Evolutionary conservation across 2,113 vertebrate species (phyloP).

Genomic region (Rhabdornis inornatus): DNA sequence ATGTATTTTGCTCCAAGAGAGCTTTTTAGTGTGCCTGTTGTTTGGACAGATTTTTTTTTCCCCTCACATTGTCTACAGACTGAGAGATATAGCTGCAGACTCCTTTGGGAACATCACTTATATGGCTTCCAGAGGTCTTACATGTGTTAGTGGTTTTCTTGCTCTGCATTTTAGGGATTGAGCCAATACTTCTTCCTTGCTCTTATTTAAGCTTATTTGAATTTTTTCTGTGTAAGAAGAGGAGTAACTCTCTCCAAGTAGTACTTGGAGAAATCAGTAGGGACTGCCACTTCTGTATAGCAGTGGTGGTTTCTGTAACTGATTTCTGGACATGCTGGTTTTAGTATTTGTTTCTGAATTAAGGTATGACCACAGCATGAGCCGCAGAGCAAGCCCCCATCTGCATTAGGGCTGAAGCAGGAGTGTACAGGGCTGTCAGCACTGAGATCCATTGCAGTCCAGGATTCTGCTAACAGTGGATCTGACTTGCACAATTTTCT

Average conservation of each 20-base stretch:
- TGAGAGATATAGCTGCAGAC: background rate
- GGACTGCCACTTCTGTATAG: background rate
- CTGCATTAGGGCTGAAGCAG: background rate
- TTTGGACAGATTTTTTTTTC: background rate
- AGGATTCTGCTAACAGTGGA: background rate
- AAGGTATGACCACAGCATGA: background rate
- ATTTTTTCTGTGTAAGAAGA: background rate
- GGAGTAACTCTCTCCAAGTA: background rate
- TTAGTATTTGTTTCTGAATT: background rate
- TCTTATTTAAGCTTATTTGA: background rate
- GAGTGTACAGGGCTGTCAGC: accelerated
- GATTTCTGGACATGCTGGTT: background rate
- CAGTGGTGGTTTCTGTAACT: background rate
- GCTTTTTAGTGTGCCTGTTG: background rate
- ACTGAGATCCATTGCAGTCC: background rate
- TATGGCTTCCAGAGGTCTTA: background rate
- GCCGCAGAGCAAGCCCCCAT: background rate
- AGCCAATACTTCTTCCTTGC: background rate
- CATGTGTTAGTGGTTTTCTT: background rate
- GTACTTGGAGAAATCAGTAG: background rate
- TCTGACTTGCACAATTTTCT: background rate
- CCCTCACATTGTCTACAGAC: background rate
- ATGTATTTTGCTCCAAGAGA: background rate
- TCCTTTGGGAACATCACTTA: background rate
- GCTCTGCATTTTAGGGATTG: background rate